Evolutionary conservation across 2,888 invertebrate species (phyloP).

Genomic region (Diaprepes abbreviatus): DNA sequence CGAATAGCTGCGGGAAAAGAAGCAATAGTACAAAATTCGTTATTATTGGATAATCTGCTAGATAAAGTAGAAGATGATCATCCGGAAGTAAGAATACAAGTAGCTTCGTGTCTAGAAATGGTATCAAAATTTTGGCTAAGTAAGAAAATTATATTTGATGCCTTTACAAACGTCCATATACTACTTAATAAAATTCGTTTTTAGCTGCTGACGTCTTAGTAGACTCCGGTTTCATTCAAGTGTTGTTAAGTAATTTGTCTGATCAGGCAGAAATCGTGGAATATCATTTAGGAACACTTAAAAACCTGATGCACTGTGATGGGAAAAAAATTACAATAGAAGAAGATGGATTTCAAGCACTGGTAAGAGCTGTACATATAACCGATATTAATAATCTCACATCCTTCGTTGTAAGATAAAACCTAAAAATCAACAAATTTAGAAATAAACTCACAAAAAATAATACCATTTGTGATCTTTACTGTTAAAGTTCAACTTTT

Average conservation of each 20-base stretch:
- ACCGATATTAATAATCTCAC: no score
- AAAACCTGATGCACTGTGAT: conserved; percentile 62
- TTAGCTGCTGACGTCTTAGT: conserved; percentile 66
- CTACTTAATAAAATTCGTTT: no score
- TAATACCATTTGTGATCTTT: no score
- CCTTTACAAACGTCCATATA: no score
- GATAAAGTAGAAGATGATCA: conserved; percentile 62
- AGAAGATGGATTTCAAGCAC: conserved; percentile 61
- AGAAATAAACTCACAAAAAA: no score
- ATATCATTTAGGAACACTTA: conserved; percentile 63
- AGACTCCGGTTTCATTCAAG: conserved; percentile 62
- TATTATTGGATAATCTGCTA: conserved; percentile 61
- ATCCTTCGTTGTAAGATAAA: no score
- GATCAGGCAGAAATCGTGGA: conserved; percentile 58
- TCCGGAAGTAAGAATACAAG: conserved; percentile 63
- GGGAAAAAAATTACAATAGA: conserved; percentile 64
- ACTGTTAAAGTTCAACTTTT: no score
- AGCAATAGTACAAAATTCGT: conserved; percentile 63
- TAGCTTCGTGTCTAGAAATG: conserved; percentile 64
- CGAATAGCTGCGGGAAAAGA: conserved; percentile 64
- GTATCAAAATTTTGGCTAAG: conserved; percentile 64
- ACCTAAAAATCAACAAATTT: no score
- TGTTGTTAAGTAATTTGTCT: conserved; percentile 59
- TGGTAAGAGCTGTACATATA: no score
- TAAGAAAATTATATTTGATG: conserved; percentile 48